Evolutionary conservation across 2,113 vertebrate genomes (phyloP).

Genomic region (Phylloscopus whistleri): DNA sequence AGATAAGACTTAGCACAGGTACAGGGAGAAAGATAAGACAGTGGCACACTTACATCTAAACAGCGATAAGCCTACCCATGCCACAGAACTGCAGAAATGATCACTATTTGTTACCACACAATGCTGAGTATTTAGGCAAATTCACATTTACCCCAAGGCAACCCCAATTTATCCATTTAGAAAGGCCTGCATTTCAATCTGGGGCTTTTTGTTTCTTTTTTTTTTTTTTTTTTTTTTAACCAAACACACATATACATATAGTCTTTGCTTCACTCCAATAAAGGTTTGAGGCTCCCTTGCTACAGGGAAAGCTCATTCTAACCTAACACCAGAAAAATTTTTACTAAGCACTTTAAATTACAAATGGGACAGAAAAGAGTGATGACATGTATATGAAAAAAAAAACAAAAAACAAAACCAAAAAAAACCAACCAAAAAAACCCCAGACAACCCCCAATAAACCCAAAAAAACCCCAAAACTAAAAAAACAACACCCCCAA

Average conservation of each 20-base stretch:
- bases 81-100: neutral
- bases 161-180: neutral
- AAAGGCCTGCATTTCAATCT: neutral
- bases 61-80: neutral
- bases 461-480: too few relatives aligned
- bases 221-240: neutral
- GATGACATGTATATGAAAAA: neutral
- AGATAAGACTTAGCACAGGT: neutral
- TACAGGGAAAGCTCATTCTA: neutral
- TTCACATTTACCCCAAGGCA: neutral
- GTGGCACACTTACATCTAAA: neutral
- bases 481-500: too few relatives aligned
- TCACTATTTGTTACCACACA: neutral
- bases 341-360: neutral
- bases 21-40: neutral
- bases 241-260: neutral
- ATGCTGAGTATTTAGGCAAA: neutral
- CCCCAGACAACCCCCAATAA: too few relatives aligned
- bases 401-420: fast-evolving
- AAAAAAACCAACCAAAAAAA: too few relatives aligned
- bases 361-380: neutral
- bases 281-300: neutral
- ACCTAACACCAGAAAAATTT: neutral
- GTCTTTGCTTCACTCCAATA: neutral
- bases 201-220: neutral